These are phyloP conservation scores for Thamnophis sirtalis DNA, from an alignment of 2,113 vertebrate genomes.

Conservation along the genomic window DNA sequence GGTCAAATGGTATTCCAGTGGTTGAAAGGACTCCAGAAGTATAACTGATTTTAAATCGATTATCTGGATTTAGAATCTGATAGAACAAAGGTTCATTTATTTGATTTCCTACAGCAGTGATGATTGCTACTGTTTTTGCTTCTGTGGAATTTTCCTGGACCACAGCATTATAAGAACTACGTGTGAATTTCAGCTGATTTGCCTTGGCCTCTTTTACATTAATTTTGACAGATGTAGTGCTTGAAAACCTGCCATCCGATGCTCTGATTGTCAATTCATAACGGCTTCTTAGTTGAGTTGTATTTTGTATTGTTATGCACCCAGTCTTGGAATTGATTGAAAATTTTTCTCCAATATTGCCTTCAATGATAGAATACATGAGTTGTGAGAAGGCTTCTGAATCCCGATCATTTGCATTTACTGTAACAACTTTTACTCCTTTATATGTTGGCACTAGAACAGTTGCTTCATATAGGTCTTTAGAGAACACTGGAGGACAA, in stretches of 20 bases:
- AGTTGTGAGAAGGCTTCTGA: slow-evolving; percentile 83
- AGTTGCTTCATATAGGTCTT: slow-evolving; percentile 80
- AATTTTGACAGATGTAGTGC: slow-evolving; percentile 83
- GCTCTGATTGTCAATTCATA: slow-evolving; percentile 88
- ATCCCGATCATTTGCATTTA: slow-evolving; percentile 89
- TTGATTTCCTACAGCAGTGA: slow-evolving; percentile 84
- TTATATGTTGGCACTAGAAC: slow-evolving; percentile 88
- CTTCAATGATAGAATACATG: slow-evolving; percentile 89
- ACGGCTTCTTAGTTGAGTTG: slow-evolving; percentile 89
- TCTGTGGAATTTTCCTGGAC: slow-evolving; percentile 87
- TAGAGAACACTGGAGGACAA: slow-evolving; percentile 85
- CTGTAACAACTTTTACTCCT: slow-evolving; percentile 81
- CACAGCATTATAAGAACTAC: slow-evolving; percentile 78
- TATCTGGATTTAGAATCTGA: slow-evolving; percentile 89
- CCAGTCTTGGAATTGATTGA: slow-evolving; percentile 78
- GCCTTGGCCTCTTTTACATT: slow-evolving; percentile 88
- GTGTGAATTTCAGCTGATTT: slow-evolving; percentile 86
- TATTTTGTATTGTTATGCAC: slow-evolving; percentile 84
- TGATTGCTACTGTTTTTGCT: slow-evolving; percentile 80
- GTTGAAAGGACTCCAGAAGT: slow-evolving; percentile 91
- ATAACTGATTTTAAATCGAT: slow-evolving; percentile 85
- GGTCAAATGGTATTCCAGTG: slow-evolving; percentile 89
- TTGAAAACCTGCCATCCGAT: slow-evolving; percentile 88
- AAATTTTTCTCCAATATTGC: slow-evolving; percentile 97
- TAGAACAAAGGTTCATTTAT: slow-evolving; percentile 93